Conservation (phyloP, 1,140 invertebrate species). For the Mesaphorura yosii region DNA sequence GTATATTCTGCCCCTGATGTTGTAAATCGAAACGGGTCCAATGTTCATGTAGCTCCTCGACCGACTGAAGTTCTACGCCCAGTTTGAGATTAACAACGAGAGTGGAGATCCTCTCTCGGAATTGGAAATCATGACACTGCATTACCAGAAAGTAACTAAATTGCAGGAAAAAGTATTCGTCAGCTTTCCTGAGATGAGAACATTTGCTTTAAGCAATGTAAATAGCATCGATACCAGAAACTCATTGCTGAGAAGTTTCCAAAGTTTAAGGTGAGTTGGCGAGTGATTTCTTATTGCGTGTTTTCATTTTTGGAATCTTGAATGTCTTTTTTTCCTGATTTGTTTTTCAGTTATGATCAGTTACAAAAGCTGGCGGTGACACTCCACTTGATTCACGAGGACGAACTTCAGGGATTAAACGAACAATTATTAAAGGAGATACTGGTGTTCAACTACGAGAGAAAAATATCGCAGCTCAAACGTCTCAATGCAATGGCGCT, state of each 20-base stretch:
- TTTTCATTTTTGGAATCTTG: background rate
- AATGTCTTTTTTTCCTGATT: constrained; percentile 18
- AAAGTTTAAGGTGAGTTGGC: constrained; percentile 40
- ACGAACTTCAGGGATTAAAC: constrained; percentile 53
- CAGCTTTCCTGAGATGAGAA: constrained; percentile 73
- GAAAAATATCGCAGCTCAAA: constrained; percentile 80
- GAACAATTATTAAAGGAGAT: constrained; percentile 72
- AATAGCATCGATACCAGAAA: constrained; percentile 83
- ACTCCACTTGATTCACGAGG: constrained; percentile 69
- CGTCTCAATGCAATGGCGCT: constrained; percentile 95
- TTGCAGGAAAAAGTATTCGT: constrained; percentile 84
- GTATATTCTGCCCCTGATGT: background rate
- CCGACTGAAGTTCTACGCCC: constrained; percentile 90
- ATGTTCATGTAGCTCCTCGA: constrained; percentile 68
- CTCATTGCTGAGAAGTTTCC: constrained; percentile 74
- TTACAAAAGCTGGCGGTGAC: constrained; percentile 72
- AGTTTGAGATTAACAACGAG: constrained; percentile 96
- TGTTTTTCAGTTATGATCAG: constrained; percentile 55
- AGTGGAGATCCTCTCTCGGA: constrained; percentile 88
- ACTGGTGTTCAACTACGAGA: constrained; percentile 74
- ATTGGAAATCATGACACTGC: constrained; percentile 81
- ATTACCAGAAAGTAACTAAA: constrained; percentile 81
- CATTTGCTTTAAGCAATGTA: constrained; percentile 86
- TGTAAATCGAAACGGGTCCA: too few relatives aligned
- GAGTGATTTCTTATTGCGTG: background rate